Evolutionary conservation across 1,140 invertebrate species (phyloP).

Genomic region (Trichogramma pretiosum): DNA sequence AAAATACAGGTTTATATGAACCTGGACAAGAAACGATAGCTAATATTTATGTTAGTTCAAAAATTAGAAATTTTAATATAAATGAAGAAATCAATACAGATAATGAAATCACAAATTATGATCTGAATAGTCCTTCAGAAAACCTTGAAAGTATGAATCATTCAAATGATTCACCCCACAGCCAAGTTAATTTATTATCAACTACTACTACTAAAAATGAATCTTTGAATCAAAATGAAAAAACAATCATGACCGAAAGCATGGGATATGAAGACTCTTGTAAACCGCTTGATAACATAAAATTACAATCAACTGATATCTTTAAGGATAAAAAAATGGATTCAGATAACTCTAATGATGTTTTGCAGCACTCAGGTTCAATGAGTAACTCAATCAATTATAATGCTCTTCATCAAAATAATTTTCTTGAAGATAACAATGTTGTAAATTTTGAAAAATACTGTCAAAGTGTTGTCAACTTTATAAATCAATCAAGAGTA

Average conservation of each 20-base stretch:
- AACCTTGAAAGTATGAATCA: no score
- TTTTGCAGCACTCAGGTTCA: no score
- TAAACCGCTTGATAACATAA: no score
- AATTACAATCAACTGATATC: no score
- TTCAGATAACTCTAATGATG: no score
- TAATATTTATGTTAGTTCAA: conserved; percentile 57
- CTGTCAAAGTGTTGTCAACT: conserved; percentile 1
- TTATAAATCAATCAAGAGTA: conserved; percentile 19
- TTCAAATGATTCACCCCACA: no score
- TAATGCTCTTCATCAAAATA: neutral
- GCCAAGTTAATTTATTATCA: neutral
- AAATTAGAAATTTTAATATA: no score
- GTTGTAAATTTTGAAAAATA: neutral
- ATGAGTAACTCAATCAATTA: neutral
- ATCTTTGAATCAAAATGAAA: neutral
- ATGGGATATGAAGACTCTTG: no score
- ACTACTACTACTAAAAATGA: neutral
- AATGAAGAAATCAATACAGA: no score
- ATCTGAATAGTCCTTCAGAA: conserved; percentile 14
- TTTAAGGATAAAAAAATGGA: no score
- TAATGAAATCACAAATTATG: conserved; percentile 19
- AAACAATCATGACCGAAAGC: no score
- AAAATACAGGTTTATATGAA: conserved; percentile 78
- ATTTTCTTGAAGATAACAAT: conserved; percentile 2
- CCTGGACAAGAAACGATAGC: conserved; percentile 69